Percentiles rank a stretch among this genome's conserved stretches.
phyloP scores from a whole-genome alignment of 2,113 vertebrate genomes.

The Thunnus maccoyii region DNA sequence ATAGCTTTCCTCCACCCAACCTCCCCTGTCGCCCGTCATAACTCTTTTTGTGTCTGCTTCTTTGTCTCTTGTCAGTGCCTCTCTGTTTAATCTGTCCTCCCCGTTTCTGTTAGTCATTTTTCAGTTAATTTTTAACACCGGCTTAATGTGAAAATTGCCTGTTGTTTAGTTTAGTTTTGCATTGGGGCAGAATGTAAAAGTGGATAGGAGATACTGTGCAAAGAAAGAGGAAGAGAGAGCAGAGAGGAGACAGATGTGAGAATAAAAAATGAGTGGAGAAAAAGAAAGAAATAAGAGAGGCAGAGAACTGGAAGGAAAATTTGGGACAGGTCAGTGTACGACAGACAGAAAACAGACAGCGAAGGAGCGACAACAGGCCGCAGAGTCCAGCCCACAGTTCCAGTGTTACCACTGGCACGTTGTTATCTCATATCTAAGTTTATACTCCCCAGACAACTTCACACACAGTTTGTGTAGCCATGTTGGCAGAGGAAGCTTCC shows the following conservation, averaged over 20 bases:
- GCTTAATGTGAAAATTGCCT: slow-evolving; percentile 6
- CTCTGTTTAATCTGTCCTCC: slow-evolving; percentile 23
- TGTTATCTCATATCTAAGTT: slow-evolving; percentile 79
- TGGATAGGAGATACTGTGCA: not conserved
- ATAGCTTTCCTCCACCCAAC: slow-evolving; percentile 51
- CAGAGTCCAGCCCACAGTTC: slow-evolving; percentile 31
- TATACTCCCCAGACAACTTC: slow-evolving; percentile 69
- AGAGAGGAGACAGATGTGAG: not conserved
- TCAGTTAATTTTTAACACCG: slow-evolving; percentile 10
- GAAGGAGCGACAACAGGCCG: not conserved
- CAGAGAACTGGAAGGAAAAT: not conserved
- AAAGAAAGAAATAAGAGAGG: not conserved
- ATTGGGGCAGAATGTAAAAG: not conserved
- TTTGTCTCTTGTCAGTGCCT: slow-evolving; percentile 48
- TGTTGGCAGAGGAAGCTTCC: slow-evolving; percentile 60
- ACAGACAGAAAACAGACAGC: not conserved
- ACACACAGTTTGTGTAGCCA: slow-evolving; percentile 67
- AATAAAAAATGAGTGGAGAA: not conserved
- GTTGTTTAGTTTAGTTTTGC: slow-evolving; percentile 15
- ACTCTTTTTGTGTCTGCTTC: slow-evolving; percentile 38
- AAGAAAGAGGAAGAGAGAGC: not conserved
- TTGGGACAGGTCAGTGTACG: not conserved
- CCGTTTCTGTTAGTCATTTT: not conserved
- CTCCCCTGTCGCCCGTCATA: slow-evolving; percentile 36
- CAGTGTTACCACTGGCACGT: slow-evolving; percentile 54